A percentile compares a stretch with the other conserved stretches of the same genome.
Evolutionary conservation across 2,797 vertebrate species (phyloP).

Genomic region (Eulemur coronatus): DNA sequence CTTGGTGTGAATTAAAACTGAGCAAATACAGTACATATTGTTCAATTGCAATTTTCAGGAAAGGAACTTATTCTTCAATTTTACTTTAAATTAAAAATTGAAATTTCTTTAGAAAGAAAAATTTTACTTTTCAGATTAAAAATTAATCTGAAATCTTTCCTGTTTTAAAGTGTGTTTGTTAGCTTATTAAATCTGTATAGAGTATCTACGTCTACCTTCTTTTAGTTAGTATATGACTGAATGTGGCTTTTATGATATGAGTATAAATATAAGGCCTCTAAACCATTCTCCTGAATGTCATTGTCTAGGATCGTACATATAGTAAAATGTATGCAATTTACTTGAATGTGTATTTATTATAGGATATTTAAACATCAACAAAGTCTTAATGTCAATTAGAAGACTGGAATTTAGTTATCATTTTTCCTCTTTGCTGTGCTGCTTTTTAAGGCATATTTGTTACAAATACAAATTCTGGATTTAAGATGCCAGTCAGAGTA

Average conservation of each 20-base stretch:
- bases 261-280: neutral
- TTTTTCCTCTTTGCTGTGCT: neutral
- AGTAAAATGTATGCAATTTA: neutral
- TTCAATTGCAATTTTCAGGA: slow-evolving; percentile 24
- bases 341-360: neutral
- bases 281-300: neutral
- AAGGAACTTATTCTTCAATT: neutral
- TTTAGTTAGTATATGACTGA: slow-evolving; percentile 11
- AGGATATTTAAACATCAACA: neutral
- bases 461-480: slow-evolving; percentile 3
- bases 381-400: slow-evolving; percentile 1
- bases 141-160: slow-evolving; percentile 16
- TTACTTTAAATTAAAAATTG: neutral
- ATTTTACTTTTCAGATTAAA: neutral
- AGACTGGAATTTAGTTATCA: neutral
- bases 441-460: neutral
- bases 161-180: neutral
- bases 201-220: neutral
- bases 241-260: neutral
- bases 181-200: neutral
- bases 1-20: slow-evolving; percentile 38
- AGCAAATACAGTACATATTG: slow-evolving; percentile 16
- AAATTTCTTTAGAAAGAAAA: neutral
- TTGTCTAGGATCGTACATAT: neutral
- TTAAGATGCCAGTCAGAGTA: slow-evolving; percentile 25